phyloP scores from a whole-genome alignment of 1,140 invertebrate genomes.

The Drosophila navojoa region DNA sequence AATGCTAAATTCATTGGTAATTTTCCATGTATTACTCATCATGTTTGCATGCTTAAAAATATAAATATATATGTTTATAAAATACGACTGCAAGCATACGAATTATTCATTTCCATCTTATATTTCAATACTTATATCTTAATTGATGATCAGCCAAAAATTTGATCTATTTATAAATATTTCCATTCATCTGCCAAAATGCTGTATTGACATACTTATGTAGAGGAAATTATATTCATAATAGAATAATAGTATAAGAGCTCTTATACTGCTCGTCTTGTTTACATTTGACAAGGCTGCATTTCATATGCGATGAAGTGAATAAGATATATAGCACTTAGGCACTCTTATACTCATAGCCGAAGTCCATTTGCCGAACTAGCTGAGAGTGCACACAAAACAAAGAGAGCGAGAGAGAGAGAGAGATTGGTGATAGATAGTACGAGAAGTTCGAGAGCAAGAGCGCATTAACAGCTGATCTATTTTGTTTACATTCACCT shows the following conservation, averaged over 20 bases:
- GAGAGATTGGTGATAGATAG: not conserved
- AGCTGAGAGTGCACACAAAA: constrained; percentile 36
- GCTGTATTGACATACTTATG: constrained; percentile 67
- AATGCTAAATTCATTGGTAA: not conserved
- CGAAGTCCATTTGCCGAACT: constrained; percentile 33
- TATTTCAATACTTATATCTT: constrained; percentile 71
- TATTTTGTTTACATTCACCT: constrained; percentile 55
- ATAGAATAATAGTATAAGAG: constrained; percentile 50
- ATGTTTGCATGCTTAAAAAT: constrained; percentile 1
- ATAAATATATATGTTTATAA: constrained; percentile 11
- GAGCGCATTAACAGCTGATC: constrained; percentile 52
- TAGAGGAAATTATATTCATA: constrained; percentile 18
- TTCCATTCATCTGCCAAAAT: constrained; percentile 64
- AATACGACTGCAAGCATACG: not conserved
- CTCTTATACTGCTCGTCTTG: constrained; percentile 43
- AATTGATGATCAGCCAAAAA: constrained; percentile 64
- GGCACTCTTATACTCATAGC: constrained; percentile 44
- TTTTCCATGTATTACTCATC: constrained; percentile 25
- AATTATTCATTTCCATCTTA: constrained; percentile 51
- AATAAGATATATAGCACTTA: constrained; percentile 6
- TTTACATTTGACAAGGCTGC: constrained; percentile 47
- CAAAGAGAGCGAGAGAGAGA: constrained; percentile 11
- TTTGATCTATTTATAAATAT: constrained; percentile 60
- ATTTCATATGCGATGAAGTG: constrained; percentile 1
- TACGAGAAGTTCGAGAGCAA: constrained; percentile 3